Base-by-base conservation (phyloP, 2,797 vertebrate genomes). In the Coranthus polyacanthus region DNA sequence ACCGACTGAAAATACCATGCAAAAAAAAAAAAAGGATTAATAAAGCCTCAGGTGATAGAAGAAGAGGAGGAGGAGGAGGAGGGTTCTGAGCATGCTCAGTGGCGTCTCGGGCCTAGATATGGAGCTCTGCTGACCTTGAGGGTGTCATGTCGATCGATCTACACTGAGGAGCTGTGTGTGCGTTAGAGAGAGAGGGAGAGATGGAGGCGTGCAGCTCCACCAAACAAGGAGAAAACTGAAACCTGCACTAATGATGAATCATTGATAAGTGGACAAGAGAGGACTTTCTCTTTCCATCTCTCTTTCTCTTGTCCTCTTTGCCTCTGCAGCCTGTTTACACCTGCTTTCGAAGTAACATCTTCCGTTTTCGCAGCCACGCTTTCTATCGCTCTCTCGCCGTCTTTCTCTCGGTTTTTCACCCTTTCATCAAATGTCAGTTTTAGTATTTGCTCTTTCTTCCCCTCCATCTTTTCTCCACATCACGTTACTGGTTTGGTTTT, bases 191-290 rank as follows among this genome's bases (percentile, higher is more conserved):
- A 59, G 22, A 18, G 45, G 15, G 45, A 20, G 73, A 54, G 75
- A 75, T 21, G 67, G 84, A 74, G 78, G 80, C 20, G 42, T 73
- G 51, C 76, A 89, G 88, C 88, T 78, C 79, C 83, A 81, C 88
- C 89, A 91, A 94, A 94, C 89, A 81, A 87, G 91, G 89, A 89
- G 89, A 93, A 95, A 96, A 94, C 86, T 91, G 94, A 97, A 95
- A 95, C 93, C 93, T 88, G 83, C 73, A 70, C 87, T 90, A 88
- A 89, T 95, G 92, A 97, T 97, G 93, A 97, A 97, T 97, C 94
- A 95, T 98, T 98, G 92, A 98, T 96, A 93, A 92, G 90, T 78
- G 68, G 57, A 88, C 78, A 86, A 69, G 72, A 78, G 83, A 81
- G 55, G 79, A 80, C 69, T 72, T 67, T 88, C 43, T 77, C 16